Evolutionary conservation across 2,113 vertebrate species (phyloP).

Genomic region (Psilopsiagon aymara): DNA sequence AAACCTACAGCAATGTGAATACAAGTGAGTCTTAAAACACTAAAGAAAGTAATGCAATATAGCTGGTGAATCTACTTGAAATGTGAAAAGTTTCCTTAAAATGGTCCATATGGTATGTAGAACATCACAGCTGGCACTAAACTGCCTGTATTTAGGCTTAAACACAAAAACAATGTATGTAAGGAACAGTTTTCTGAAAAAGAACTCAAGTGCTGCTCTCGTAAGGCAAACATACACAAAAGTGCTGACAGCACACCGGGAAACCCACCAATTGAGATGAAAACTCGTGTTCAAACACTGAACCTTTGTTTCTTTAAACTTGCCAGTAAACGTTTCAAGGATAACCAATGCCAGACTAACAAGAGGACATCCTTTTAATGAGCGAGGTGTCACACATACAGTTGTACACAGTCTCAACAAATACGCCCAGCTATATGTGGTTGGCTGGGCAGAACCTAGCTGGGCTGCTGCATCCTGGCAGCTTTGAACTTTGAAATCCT

Average conservation of each 20-base stretch:
- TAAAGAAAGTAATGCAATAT: slow-evolving; percentile 72
- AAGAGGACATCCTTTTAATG: background rate
- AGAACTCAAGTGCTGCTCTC: slow-evolving; percentile 70
- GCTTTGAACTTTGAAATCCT: slow-evolving; percentile 94
- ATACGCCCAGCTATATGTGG: background rate
- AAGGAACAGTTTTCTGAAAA: slow-evolving; percentile 66
- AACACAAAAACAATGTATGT: slow-evolving; percentile 70
- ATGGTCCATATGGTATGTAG: slow-evolving; percentile 71
- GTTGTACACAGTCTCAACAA: background rate
- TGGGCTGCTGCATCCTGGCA: slow-evolving; percentile 85
- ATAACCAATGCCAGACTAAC: slow-evolving; percentile 24
- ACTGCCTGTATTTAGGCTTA: slow-evolving; percentile 71
- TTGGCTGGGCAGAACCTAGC: slow-evolving; percentile 33
- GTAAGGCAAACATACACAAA: slow-evolving; percentile 72
- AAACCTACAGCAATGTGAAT: slow-evolving; percentile 71
- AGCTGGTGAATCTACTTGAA: slow-evolving; percentile 72
- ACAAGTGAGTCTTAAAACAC: slow-evolving; percentile 73
- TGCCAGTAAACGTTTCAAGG: background rate
- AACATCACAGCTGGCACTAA: slow-evolving; percentile 76
- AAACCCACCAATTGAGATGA: slow-evolving; percentile 49
- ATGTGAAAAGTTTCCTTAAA: slow-evolving; percentile 74
- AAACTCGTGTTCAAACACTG: slow-evolving; percentile 49
- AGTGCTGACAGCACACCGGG: slow-evolving; percentile 68
- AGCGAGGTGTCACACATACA: background rate
- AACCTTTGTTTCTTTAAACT: slow-evolving; percentile 25